Evolutionary conservation across 1,140 invertebrate species (phyloP).

Genomic region (Hyposmocoma kahamanoa): DNA sequence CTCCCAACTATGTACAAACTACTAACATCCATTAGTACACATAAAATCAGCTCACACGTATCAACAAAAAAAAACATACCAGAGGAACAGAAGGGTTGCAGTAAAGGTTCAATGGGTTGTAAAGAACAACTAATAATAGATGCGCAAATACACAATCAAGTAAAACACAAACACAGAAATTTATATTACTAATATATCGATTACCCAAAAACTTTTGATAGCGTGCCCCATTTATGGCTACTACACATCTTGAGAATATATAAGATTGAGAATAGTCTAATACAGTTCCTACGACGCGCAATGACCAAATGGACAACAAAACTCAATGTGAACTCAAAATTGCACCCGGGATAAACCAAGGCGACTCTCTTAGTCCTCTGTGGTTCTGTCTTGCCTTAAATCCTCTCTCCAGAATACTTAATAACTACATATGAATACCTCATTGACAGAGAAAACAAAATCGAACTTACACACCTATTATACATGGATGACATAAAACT

Average conservation of each 20-base stretch:
- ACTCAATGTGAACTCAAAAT: not conserved
- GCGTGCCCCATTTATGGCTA: constrained; percentile 2
- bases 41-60: not conserved
- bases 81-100: constrained; percentile 8
- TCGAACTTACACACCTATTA: constrained; percentile 1
- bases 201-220: too few relatives aligned
- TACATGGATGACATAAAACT: constrained; percentile 8
- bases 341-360: not conserved
- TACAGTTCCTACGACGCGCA: not conserved
- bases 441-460: constrained; percentile 4
- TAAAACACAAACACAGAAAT: too few relatives aligned
- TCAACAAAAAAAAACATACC: not conserved
- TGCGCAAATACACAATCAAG: too few relatives aligned
- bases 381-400: too few relatives aligned
- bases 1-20: constrained; percentile 6
- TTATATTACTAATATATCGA: too few relatives aligned
- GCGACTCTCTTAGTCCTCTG: too few relatives aligned
- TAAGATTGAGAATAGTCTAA: not conserved
- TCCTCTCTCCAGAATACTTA: constrained; percentile 1
- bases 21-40: not conserved
- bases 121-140: too few relatives aligned
- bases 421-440: not conserved
- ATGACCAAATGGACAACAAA: constrained; percentile 2
- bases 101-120: not conserved
- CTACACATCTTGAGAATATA: not conserved